Evolutionary conservation across 2,888 invertebrate genomes (phyloP), one percentile per base, ranked within the genome.

Genomic region (Rambutsinella grinnellia): DNA sequence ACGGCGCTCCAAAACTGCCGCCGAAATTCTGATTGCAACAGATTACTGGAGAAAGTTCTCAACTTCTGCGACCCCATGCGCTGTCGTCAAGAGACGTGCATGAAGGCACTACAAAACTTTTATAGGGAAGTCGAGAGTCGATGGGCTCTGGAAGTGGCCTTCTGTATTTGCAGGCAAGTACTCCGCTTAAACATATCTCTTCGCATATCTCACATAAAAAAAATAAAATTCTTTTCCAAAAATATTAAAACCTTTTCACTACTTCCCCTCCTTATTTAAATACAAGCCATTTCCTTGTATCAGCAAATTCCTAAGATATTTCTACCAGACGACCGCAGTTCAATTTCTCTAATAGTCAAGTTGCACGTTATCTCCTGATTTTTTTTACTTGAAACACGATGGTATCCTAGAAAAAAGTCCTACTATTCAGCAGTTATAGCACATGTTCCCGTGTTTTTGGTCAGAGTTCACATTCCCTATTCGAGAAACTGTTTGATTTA

Each of bases 91-190:
- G 93, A 94, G 85, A 93, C 93, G 76, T 96, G 96, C 87, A 95
- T 95, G 95, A 90, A 92, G 80, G 93, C 95, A 63, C 88, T 96
- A 84, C 92, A 95, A 86, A 91, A 91, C 69, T 95, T 96, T 88
- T 96, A 95, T 88, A 90, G 93, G 86, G 92, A 92, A 85, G 91
- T 92, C 21, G 91, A 91, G 70, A 92, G 93, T 82, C 92, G 91
- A 84, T 93, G 94, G 91, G 94, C 94, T 86, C 90, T 94, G 81
- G 95, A 95, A 87, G 93, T 95, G 84, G 96, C 95, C 83, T 95
- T 95, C 88, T 96, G 96, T 87, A 90, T 95, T 78, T 96, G 96
- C 94, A 95, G 93, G 95, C 95, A 88, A 91, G 93, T 36, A 5
- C 36, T 36, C 36, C 36, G 6, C 36, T 90, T 2, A 17, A 5